Evolutionary conservation across 2,113 vertebrate genomes (phyloP).

Genomic region (Maccullochella peelii): DNA sequence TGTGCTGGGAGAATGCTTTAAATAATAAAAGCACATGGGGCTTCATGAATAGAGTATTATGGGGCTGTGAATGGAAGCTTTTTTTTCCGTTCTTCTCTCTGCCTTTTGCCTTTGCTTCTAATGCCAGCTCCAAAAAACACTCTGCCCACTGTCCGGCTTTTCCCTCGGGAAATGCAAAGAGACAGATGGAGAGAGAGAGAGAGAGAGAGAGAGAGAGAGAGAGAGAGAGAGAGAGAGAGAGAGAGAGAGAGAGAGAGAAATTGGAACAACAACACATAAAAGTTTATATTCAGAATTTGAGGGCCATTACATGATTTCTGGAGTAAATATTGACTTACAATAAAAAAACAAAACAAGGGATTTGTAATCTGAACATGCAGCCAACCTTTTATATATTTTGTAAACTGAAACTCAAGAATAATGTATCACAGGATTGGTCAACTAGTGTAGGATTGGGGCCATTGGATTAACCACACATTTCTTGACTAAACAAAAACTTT

Average conservation of each 20-base stretch:
- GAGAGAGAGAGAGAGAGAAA: not conserved
- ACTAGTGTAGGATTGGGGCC: not conserved
- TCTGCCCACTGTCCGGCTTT: slow-evolving; percentile 62
- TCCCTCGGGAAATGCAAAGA: slow-evolving; percentile 60
- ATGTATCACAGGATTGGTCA: not conserved
- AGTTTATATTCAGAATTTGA: slow-evolving; percentile 36
- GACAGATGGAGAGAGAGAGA: slow-evolving; percentile 32
- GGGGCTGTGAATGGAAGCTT: slow-evolving; percentile 74
- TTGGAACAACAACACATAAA: slow-evolving; percentile 11
- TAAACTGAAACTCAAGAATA: not conserved
- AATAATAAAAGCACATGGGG: slow-evolving; percentile 82
- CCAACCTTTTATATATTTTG: not conserved
- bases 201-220: slow-evolving; percentile 3
- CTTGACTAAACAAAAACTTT: not conserved
- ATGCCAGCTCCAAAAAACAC: slow-evolving; percentile 61
- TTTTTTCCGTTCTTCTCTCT: slow-evolving; percentile 22
- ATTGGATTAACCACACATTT: not conserved
- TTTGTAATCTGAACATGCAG: not conserved
- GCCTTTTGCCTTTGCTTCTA: slow-evolving; percentile 61
- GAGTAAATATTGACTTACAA: slow-evolving; percentile 26
- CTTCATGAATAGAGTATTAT: slow-evolving; percentile 84
- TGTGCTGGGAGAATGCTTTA: slow-evolving; percentile 76
- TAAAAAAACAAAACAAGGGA: not conserved
- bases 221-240: slow-evolving; percentile 3
- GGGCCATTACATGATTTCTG: slow-evolving; percentile 22